phyloP scores from a whole-genome alignment of 2,113 vertebrate genomes.

The Dipodomys spectabilis region DNA sequence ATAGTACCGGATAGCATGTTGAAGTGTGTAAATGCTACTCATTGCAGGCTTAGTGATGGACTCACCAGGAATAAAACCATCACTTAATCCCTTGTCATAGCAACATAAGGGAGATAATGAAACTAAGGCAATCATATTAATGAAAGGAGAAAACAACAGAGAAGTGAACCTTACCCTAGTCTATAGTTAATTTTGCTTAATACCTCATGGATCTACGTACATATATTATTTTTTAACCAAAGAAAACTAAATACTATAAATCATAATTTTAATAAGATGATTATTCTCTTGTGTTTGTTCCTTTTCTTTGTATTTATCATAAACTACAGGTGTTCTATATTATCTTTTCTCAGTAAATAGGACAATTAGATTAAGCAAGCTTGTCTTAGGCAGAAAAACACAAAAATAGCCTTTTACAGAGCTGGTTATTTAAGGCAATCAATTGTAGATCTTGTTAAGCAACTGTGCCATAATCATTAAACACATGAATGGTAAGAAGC shows the following conservation, averaged over 20 bases:
- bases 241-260: not conserved
- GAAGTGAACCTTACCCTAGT: no score
- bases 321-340: not conserved
- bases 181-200: not conserved
- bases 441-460: constrained; percentile 69
- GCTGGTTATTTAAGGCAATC: constrained; percentile 57
- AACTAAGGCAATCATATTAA: not conserved
- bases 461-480: constrained; percentile 67
- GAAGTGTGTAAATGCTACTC: not conserved
- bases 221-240: not conserved
- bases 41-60: not conserved
- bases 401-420: constrained; percentile 29
- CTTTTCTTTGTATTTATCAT: constrained; percentile 36
- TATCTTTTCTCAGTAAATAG: not conserved
- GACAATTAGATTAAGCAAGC: constrained; percentile 48
- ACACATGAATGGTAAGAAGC: constrained; percentile 69
- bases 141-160: constrained; percentile 3
- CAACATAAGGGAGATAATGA: not conserved
- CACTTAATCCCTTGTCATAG: not conserved
- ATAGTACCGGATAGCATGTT: not conserved
- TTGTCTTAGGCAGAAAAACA: constrained; percentile 38
- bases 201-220: not conserved
- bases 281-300: not conserved
- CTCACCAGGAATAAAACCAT: not conserved
- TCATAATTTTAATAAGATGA: constrained; percentile 26